These are phyloP conservation scores for Ophiothrix spiculata DNA, from an alignment of 35 echinoderm and acorn worm species.

Conservation along the genomic window DNA sequence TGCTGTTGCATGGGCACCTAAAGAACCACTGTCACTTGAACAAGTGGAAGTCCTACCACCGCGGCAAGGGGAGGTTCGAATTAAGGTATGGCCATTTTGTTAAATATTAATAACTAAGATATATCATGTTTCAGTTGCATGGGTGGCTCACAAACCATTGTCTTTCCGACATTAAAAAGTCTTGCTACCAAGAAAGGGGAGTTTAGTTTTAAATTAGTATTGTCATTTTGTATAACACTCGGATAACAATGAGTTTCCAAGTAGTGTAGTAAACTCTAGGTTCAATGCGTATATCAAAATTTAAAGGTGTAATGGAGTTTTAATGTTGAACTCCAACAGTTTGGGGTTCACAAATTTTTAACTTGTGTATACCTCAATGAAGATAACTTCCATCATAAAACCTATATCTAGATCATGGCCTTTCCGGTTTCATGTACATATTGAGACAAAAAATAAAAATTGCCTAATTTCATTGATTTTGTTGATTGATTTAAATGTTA, in stretches of 20 bases:
- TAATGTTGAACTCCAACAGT: no score
- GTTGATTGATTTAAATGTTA: background rate
- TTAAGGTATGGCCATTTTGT: slow-evolving; percentile 61
- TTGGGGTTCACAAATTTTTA: background rate
- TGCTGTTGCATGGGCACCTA: slow-evolving; percentile 89
- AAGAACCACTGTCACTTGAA: slow-evolving; percentile 66
- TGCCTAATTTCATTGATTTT: background rate
- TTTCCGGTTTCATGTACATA: background rate
- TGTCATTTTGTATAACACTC: background rate
- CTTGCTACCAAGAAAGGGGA: background rate
- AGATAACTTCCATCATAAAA: no score
- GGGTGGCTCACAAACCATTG: background rate
- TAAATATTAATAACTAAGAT: background rate
- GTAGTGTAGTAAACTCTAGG: no score
- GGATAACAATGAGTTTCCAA: no score
- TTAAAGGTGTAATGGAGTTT: no score
- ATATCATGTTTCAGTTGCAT: background rate
- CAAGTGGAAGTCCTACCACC: slow-evolving; percentile 79
- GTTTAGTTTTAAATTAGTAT: background rate
- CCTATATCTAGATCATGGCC: no score
- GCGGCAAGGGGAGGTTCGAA: slow-evolving; percentile 71
- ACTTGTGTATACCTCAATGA: background rate
- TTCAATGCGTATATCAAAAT: no score
- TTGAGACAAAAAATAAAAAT: background rate
- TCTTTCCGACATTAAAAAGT: background rate